Evolutionary conservation across 2,797 vertebrate genomes (phyloP).

Genomic region (Rhinoraja longicauda): DNA sequence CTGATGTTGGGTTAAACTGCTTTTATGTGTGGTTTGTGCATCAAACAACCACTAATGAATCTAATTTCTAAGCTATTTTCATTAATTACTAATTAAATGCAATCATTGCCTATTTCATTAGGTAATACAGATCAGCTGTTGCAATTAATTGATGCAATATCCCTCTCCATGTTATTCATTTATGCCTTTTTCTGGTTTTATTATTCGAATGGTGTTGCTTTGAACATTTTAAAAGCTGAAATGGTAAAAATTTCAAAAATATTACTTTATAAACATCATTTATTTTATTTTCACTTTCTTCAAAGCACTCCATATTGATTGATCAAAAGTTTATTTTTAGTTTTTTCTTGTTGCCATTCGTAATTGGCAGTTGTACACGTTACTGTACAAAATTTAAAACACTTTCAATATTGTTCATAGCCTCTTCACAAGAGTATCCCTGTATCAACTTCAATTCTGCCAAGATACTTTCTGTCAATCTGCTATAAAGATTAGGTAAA

Average conservation of each 20-base stretch:
- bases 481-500: background rate
- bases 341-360: background rate
- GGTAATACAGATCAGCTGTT: background rate
- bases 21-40: no score
- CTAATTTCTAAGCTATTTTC: background rate
- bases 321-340: background rate
- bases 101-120: background rate
- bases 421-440: background rate
- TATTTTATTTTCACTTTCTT: background rate
- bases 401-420: background rate
- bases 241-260: background rate
- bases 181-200: background rate
- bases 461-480: background rate
- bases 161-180: background rate
- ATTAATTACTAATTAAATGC: slow-evolving; percentile 7
- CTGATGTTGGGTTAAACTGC: no score
- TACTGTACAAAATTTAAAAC: background rate
- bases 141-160: background rate
- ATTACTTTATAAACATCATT: background rate
- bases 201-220: background rate
- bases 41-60: no score
- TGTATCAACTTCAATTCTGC: background rate
- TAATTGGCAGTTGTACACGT: background rate
- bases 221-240: background rate
- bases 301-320: background rate